Base-by-base conservation (phyloP, 2,888 invertebrate genomes). In the Cerastis leucographa region DNA sequence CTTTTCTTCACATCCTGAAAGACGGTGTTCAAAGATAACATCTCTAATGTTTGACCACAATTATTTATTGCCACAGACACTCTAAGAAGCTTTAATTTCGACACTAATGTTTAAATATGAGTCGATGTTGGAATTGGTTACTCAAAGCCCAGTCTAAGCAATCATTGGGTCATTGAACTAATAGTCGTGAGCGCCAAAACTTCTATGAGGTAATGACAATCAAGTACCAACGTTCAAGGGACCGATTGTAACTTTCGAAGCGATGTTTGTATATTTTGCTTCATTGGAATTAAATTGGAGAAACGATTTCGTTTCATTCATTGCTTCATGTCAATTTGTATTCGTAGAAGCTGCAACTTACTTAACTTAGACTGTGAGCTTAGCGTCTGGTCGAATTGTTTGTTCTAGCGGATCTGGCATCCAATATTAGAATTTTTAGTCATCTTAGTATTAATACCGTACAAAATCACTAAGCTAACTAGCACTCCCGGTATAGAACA, bases 131-230 rank as follows among this genome's bases (percentile, higher is more conserved):
- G 76, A 76, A 78, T 71, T 71, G n/a, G 66, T 76, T 74, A 61
- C 49, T 76, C 44, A 65, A 77, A 85, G 62, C 64, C 40, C 62
- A n/a, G 44, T 68, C n/a, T 4, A 17, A 70, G 56, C 44, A 35
- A 65, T 78, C 54, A 40, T 78, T 62, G 61, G 85, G 84, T 65
- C 85, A 87, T 83, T 82, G 85, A 88, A 86, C 87, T 46, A 76
- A 70, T 84, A 80, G 74, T 77, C 78, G 77, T 86, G 78, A 86
- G 77, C 77, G 66, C 68, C 76, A 76, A 83, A 85, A 82, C 54
- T 86, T 84, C 56, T 40, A 59, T 76, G 77, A 78, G 77, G 75
- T 74, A 78, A 76, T 72, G 69, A 29, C 64, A 70, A 77, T 81
- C 74, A 65, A 77, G 54, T 70, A 59, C 69, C 76, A 51, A 67